phyloP scores from a whole-genome alignment of 2,888 invertebrate genomes.

The Myopa tessellatipennis region DNA sequence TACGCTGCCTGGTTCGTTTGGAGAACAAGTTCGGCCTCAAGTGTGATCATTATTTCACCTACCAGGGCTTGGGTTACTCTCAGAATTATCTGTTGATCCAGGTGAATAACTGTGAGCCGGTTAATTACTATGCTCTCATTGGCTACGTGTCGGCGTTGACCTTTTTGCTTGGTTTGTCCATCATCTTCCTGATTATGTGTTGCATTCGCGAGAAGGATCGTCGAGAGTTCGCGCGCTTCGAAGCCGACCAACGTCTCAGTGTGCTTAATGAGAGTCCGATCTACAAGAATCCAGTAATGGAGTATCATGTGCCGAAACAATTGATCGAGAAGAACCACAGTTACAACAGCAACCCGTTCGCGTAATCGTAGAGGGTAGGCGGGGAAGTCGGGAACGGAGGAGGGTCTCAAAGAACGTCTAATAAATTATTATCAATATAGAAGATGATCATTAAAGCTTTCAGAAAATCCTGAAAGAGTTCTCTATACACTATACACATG shows the following conservation, averaged over 20 bases:
- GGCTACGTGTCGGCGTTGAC: conserved; percentile 69
- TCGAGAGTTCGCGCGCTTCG: conserved; percentile 71
- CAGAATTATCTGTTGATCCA: conserved; percentile 58
- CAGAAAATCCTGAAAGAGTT: too few species aligned
- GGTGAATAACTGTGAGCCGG: conserved; percentile 54
- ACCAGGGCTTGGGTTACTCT: conserved; percentile 52
- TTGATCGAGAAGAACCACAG: conserved; percentile 42
- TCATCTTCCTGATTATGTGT: conserved; percentile 68
- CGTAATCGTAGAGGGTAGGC: neutral
- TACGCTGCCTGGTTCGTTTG: conserved; percentile 59
- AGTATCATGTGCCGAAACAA: conserved; percentile 71
- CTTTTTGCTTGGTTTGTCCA: conserved; percentile 69
- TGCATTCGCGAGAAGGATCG: conserved; percentile 70
- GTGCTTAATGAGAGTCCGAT: conserved; percentile 70
- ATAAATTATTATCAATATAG: too few species aligned
- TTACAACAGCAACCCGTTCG: conserved; percentile 22
- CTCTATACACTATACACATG: too few species aligned
- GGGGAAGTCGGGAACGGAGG: too few species aligned
- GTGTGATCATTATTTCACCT: conserved; percentile 63
- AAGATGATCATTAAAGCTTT: too few species aligned
- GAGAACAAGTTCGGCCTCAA: conserved; percentile 58
- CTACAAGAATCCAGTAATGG: conserved; percentile 73
- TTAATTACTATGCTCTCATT: conserved; percentile 53
- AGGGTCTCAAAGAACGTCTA: too few species aligned
- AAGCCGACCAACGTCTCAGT: conserved; percentile 61